Conservation (phyloP, 1,140 invertebrate species). For the Gonatopus flavifemur region DNA sequence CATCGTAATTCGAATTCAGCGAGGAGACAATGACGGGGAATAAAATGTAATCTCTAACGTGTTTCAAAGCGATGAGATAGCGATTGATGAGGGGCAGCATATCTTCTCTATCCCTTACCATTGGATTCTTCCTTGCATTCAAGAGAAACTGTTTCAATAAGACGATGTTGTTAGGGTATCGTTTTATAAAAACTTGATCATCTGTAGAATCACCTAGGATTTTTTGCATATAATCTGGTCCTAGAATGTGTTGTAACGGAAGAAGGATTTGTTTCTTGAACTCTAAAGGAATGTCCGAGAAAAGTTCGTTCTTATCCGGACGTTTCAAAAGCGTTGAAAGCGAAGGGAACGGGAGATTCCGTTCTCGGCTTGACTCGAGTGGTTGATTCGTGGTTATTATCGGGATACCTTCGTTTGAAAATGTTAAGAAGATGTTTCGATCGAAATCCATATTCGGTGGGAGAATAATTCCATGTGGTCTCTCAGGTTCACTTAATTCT, state of each 20-base stretch:
- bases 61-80: slow-evolving; percentile 7
- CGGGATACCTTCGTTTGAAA: neutral
- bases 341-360: neutral
- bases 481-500: too few species aligned
- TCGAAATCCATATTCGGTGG: slow-evolving; percentile 12
- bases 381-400: neutral
- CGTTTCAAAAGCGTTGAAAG: neutral
- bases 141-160: slow-evolving; percentile 1
- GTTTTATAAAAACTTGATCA: neutral
- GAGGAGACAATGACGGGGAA: slow-evolving; percentile 14
- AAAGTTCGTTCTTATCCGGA: neutral
- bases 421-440: slow-evolving; percentile 1
- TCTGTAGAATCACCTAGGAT: slow-evolving; percentile 3
- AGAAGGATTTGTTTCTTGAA: slow-evolving; percentile 11
- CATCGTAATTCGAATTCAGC: slow-evolving; percentile 11
- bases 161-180: slow-evolving; percentile 12
- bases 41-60: slow-evolving; percentile 15
- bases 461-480: neutral
- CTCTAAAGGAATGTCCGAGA: neutral
- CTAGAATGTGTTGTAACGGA: slow-evolving; percentile 15
- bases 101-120: neutral
- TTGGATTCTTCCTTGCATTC: neutral
- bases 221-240: slow-evolving; percentile 13
- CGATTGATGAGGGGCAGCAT: neutral
- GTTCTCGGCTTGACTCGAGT: too few species aligned